Evolutionary conservation across 2,888 invertebrate genomes (phyloP).

Genomic region (Drosophila planitibia): DNA sequence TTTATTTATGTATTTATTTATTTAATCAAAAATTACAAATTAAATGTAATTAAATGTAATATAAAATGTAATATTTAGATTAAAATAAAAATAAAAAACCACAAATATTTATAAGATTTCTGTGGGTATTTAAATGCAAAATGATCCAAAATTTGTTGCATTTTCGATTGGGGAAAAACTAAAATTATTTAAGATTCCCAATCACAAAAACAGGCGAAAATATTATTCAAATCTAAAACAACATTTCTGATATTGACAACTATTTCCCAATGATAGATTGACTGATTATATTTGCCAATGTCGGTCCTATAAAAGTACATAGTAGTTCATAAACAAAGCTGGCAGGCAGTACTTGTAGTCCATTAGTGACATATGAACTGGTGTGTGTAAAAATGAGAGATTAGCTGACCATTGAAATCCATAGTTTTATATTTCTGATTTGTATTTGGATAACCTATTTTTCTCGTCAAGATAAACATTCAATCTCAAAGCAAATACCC

Average conservation of each 20-base stretch:
- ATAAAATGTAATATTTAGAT: neutral
- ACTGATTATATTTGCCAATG: constrained; percentile 46
- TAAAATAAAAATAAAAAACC: neutral
- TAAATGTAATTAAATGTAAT: neutral
- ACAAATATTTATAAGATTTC: neutral
- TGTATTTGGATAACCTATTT: constrained; percentile 64
- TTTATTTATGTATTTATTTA: neutral
- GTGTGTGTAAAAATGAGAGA: constrained; percentile 20
- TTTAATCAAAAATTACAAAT: neutral
- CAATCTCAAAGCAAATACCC: constrained; percentile 18
- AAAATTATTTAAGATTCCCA: neutral
- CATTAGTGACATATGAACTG: constrained; percentile 40
- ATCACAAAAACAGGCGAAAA: neutral
- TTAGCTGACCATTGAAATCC: constrained; percentile 33
- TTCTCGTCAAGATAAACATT: constrained; percentile 2
- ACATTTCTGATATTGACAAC: neutral
- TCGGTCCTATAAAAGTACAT: constrained; percentile 20
- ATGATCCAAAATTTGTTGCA: neutral
- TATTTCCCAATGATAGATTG: constrained; percentile 55
- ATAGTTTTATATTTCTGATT: constrained; percentile 55
- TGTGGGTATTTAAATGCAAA: neutral
- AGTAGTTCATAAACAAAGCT: constrained; percentile 7
- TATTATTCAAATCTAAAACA: neutral
- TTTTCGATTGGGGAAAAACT: neutral
- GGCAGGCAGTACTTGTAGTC: constrained; percentile 27